Evolutionary conservation across 2,113 vertebrate species (phyloP), one percentile per base, ranked within the genome.

Genomic region (Pontoporia blainvillei): DNA sequence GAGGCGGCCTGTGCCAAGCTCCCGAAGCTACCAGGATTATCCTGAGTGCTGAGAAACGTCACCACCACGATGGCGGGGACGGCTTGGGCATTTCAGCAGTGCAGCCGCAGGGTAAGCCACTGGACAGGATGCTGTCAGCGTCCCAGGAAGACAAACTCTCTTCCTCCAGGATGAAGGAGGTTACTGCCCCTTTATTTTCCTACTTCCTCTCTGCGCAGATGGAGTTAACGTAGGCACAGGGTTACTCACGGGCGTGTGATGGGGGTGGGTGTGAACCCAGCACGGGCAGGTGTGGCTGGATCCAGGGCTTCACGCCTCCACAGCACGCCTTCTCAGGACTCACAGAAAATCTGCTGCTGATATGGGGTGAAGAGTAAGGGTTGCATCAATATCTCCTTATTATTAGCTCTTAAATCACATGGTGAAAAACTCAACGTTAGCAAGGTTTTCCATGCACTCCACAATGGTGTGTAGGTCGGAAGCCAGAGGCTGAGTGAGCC

Each of bases 401-500:
- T 21, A 76, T 72, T 21, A 27, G 92, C 57, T 95, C 59, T 96
- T 96, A 87, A 96, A 93, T 61, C 89, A 52, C 39, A 66, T 12
- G 69, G 93, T 93, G 20, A 95, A 92, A 87, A 98, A 97, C 96
- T 83, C 93, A 97, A 97, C 85, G 93, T 96, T 78, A 97, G 84
- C 66, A 84, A 87, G 81, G 81, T 72, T 97, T 98, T 97, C 97
- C 96, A 46, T 90, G 96, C 61, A 7, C 86, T 94, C 79, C 94
- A 96, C 93, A 97, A 97, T 89, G 5, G 96, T 52, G 84, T n/a
- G n/a, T 71, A 97, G 98, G 97, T 98, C 92, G 91, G 95, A 98
- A 98, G 98, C 97, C 98, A 98, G 97, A 92, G 87, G 59, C 92
- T 91, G 73, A 98, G 96, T 97, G 97, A 97, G 97, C 97, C 98